Evolutionary conservation across 2,113 vertebrate species (phyloP).

Genomic region (Pipra filicauda): DNA sequence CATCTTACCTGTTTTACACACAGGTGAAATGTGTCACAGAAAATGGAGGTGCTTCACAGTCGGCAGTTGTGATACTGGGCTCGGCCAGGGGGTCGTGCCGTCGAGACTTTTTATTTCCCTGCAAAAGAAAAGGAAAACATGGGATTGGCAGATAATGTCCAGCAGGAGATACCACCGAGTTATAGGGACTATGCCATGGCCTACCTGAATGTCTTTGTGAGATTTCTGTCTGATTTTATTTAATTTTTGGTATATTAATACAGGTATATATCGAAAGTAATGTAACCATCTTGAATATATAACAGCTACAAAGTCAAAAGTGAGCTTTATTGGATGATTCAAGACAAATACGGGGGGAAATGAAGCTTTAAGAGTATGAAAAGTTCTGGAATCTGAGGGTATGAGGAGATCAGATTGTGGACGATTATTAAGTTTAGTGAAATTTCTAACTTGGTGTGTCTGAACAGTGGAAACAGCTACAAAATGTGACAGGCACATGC

Average conservation of each 20-base stretch:
- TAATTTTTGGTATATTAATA: not conserved
- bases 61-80: accelerated
- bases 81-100: accelerated
- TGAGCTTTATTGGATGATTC: not conserved
- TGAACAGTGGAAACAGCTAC: not conserved
- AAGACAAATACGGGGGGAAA: not conserved
- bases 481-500: not conserved
- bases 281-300: not conserved
- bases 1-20: not conserved
- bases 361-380: not conserved
- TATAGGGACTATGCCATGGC: not conserved
- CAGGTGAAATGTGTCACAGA: not conserved
- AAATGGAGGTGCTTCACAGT: not conserved
- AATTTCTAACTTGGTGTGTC: not conserved
- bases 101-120: not conserved
- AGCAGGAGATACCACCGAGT: not conserved
- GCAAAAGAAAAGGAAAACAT: not conserved
- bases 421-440: not conserved
- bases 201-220: not conserved
- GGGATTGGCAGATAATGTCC: not conserved
- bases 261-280: not conserved
- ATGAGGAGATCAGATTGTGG: not conserved
- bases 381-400: not conserved
- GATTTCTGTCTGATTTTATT: not conserved
- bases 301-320: not conserved